Evolutionary conservation across 2,888 invertebrate species (phyloP), one percentile per base, ranked within the genome.

Genomic region (Mythimna lalbum): DNA sequence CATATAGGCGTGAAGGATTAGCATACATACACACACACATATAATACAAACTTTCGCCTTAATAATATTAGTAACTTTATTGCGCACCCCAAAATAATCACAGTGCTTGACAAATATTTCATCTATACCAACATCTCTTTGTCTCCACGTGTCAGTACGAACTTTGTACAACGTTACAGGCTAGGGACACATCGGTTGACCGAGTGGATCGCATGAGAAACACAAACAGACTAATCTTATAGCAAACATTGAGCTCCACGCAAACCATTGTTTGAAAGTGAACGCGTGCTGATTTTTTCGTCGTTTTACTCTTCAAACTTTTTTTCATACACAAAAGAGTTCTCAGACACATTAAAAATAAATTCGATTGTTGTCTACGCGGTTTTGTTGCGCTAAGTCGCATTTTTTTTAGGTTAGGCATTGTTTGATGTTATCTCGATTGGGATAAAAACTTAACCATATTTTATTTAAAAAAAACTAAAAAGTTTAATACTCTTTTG

Each of bases 141-240:
- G 63, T 63, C 52, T n/a, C 21, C 33, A 19, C 47, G 67, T 65
- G 64, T 72, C 67, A 52, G 36, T 53, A 33, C 62, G 56, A 66
- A 67, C 61, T 21, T 66, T 53, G 56, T 73, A 72, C 73, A 69
- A 71, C 68, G 59, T 72, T 68, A 61, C 66, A 74, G 67, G 69
- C 68, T 69, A 62, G 62, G 80, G 77, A 80, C 69, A 72, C 75
- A 70, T 74, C 55, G 61, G 68, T 64, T 72, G 78, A 73, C 80
- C 78, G 70, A 62, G 53, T 61, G 57, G 50, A 90, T 90, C 89
- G 88, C 90, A 93, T 92, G 94, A 90, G 94, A 94, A 94, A 89
- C 87, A 89, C 93, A 94, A 94, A 95, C 91, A 94, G 76, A 90
- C 89, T 94, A 93, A 94, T 92, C 92, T 92, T 83, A 88, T 81